Evolutionary conservation across 2,797 vertebrate genomes (phyloP), one percentile per base, ranked within the genome.

Genomic region (Propithecus deckenii): DNA sequence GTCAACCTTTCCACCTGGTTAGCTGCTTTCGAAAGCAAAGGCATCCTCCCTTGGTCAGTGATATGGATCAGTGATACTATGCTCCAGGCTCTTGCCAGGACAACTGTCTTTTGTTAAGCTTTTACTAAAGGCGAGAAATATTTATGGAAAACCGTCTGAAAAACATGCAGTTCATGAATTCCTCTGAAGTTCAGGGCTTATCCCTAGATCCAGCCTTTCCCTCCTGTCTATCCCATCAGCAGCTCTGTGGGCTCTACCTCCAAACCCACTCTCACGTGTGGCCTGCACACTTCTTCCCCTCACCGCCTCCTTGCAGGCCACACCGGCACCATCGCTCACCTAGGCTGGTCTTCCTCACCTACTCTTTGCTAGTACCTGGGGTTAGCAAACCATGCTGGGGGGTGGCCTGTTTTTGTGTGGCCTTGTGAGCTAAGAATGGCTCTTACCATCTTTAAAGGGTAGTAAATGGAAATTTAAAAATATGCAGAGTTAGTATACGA

Each of bases 191-290:
- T 48, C 11, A 50, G 72, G 32, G 38, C 25, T 72, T 11, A 23
- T 32, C 41, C 25, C 50, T 18, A 10, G 61, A 65, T 3, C 74
- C 75, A 35, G 5, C 15, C 67, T 76, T 43, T 15, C 30, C 67
- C n/a, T 46, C 20, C 43, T 0, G 0, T 9, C 20, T 1, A 4
- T 4, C 15, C 30, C 32, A n/a, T 23, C 22, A 4, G 35, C 12
- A 17, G 30, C 28, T 72, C 76, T 2, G 25, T 1, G 55, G 28
- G 25, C 6, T 72, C 55, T 1, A 7, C 0, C n/a, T 35, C 46
- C 30, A 50, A 52, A n/a, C 4, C 25, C 18, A 1, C 4, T 13
- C 3, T 43, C 22, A 48, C 2, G 0, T 7, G n/a, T 10, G 43
- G 41, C 5, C 35, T 2, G 18, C 7, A 17, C 17, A 22, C 12